A percentile compares a stretch with the other conserved stretches of the same genome.
Conservation (phyloP, 2,113 vertebrate species). For the Leucopsar rothschildi region DNA sequence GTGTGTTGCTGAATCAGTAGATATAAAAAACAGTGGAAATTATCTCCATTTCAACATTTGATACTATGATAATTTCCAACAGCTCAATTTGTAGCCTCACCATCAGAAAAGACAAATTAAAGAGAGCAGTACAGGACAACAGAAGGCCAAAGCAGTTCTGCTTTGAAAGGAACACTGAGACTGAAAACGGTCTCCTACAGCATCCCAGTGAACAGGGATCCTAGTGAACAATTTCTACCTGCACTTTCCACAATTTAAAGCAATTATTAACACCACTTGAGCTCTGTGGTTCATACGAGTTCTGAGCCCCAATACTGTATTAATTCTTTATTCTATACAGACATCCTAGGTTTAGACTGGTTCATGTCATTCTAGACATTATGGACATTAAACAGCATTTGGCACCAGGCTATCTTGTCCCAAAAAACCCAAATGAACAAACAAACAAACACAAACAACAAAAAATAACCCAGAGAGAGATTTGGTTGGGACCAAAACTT, state of each 20-base stretch:
- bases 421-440: no score
- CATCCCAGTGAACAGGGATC: not conserved
- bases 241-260: not conserved
- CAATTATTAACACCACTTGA: not conserved
- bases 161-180: not conserved
- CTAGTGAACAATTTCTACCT: not conserved
- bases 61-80: not conserved
- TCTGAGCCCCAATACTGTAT: not conserved
- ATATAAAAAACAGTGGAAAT: not conserved
- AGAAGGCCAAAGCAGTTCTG: not conserved
- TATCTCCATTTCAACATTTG: not conserved
- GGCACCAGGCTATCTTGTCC: not conserved
- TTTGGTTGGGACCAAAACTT: not conserved
- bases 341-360: not conserved
- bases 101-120: not conserved
- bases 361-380: not conserved
- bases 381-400: not conserved
- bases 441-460: not conserved
- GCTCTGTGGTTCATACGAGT: not conserved
- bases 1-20: not conserved
- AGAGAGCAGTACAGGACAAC: not conserved
- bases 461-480: not conserved
- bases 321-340: not conserved
- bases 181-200: not conserved
- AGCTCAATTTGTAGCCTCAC: not conserved